Evolutionary conservation across 2,888 invertebrate genomes (phyloP), one percentile per base, ranked within the genome.

Genomic region (Drosophila paramelanica): DNA sequence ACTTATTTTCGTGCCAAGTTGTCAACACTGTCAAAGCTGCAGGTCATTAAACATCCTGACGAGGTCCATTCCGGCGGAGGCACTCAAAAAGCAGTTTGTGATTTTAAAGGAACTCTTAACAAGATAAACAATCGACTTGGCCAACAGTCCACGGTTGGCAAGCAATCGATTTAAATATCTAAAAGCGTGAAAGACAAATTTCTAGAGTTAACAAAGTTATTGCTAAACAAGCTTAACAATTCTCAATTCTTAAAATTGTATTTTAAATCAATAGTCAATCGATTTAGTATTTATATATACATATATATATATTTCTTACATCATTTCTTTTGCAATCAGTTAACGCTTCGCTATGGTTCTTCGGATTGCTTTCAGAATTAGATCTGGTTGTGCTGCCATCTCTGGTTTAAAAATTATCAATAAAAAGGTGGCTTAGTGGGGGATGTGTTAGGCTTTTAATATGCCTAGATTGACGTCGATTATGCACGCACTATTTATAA

Each of bases 401-500:
- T 41, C 31, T 45, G 50, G 61, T 25, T 74, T 64, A 60, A 75
- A 75, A 75, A 74, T 74, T 57, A 67, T 67, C 68, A 64, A 59
- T 52, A 77, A 71, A 50, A 52, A 25, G 64, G 20, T 57, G 43
- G 33, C 36, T 36, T 36, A 36, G 14, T 39, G 5, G 17, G 23
- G 7, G 2, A 58, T 68, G 68, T 80, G 81, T 83, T 88, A 71
- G 81, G 80, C 82, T 73, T 80, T 89, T 82, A 87, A 82, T 82
- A 87, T 89, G 89, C 70, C 81, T 81, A 84, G 83, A 84, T 84
- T 84, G 83, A 89, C 85, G 89, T 81, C 89, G 83, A 84, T 84
- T 84, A 84, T 84, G 83, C 88, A 84, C 89, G 83, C 83, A 84
- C 83, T 84, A 84, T 84, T 89, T 89, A 84, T 84, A 84, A 84